Evolutionary conservation across 2,888 invertebrate genomes (phyloP).

Genomic region (Tanypteryx hageni): DNA sequence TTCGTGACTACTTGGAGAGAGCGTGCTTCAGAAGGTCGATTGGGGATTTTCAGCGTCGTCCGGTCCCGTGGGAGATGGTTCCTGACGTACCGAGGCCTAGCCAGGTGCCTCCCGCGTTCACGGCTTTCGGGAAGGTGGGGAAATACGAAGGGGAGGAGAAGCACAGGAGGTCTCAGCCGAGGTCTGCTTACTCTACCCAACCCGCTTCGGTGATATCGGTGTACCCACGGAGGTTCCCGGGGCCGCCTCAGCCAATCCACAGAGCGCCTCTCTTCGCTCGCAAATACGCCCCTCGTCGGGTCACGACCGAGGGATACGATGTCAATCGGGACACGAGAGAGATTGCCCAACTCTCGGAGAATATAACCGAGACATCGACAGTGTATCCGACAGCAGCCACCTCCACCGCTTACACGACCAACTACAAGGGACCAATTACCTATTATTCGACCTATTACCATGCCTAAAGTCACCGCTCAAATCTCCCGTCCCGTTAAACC

Average conservation of each 20-base stretch:
- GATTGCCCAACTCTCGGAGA: not conserved
- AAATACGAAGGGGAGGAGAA: constrained; percentile 69
- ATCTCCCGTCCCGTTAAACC: not conserved
- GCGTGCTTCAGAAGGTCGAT: too few relatives aligned
- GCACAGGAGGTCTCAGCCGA: constrained; percentile 72
- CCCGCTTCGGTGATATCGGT: not conserved
- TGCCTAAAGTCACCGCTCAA: not conserved
- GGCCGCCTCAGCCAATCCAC: constrained; percentile 39
- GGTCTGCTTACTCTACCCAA: constrained; percentile 74
- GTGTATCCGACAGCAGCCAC: not conserved
- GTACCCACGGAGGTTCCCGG: constrained; percentile 36
- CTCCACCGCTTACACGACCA: not conserved
- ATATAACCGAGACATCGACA: not conserved
- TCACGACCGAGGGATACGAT: constrained; percentile 73
- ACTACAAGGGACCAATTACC: constrained; percentile 1
- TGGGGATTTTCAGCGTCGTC: constrained; percentile 79
- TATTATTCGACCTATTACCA: constrained; percentile 52
- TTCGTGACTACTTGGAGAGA: too few relatives aligned
- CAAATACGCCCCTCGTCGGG: constrained; percentile 75
- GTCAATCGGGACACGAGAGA: not conserved
- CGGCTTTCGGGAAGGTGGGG: constrained; percentile 86
- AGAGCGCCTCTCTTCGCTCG: constrained; percentile 76
- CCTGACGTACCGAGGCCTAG: constrained; percentile 92
- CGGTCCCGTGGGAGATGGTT: constrained; percentile 92
- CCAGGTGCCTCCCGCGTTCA: constrained; percentile 89